Conservation (phyloP, 1,140 invertebrate species). For the Euwallacea fornicatus region DNA sequence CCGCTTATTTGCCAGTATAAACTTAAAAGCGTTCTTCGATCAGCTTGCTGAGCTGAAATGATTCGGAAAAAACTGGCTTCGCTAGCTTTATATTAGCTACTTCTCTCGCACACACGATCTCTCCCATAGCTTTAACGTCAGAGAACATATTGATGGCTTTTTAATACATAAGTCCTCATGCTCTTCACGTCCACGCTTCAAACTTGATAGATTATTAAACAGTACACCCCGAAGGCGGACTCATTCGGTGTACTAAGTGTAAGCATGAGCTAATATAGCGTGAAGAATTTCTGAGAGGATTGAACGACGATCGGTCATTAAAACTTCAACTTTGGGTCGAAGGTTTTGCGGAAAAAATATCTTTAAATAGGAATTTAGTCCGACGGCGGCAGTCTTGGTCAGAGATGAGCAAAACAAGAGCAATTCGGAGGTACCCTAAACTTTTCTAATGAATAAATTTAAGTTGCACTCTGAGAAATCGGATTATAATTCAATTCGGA, state of each 20-base stretch:
- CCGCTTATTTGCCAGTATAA: background rate
- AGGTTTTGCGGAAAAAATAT: too few relatives aligned
- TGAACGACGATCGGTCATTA: background rate
- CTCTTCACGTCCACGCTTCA: slow-evolving; percentile 20
- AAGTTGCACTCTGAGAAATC: slow-evolving; percentile 14
- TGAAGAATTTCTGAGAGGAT: background rate
- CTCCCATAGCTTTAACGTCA: slow-evolving; percentile 24
- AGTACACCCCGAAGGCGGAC: background rate
- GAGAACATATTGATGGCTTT: slow-evolving; percentile 28
- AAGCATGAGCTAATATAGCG: slow-evolving; percentile 8
- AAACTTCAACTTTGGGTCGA: background rate
- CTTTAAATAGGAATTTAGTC: background rate
- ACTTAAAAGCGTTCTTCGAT: slow-evolving; percentile 1
- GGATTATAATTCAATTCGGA: slow-evolving; percentile 16
- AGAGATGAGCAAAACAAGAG: background rate
- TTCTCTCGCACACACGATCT: slow-evolving; percentile 8
- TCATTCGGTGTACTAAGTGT: background rate
- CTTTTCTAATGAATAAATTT: slow-evolving; percentile 16
- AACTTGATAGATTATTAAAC: slow-evolving; percentile 27
- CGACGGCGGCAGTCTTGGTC: background rate
- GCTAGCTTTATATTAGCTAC: slow-evolving; percentile 13
- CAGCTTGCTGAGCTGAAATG: background rate
- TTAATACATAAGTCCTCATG: slow-evolving; percentile 26
- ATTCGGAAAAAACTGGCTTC: background rate
- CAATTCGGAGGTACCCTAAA: slow-evolving; percentile 16